These are phyloP conservation scores for Drosophila pandora DNA, from an alignment of 1,140 invertebrate species.

Conservation along the genomic window DNA sequence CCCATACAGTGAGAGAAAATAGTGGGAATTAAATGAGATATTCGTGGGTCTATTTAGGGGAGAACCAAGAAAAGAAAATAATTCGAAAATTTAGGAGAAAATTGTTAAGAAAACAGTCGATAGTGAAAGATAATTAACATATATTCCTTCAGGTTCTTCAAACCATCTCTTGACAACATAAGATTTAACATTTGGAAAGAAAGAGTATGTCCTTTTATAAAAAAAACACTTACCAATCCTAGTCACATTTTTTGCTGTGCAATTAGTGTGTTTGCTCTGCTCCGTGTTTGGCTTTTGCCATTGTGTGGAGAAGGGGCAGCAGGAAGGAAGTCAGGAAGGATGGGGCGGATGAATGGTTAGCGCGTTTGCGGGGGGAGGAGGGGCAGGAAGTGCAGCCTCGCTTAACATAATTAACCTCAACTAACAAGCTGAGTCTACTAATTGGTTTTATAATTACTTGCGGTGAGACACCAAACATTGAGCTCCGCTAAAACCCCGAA, in stretches of 20 bases:
- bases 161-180: too few species aligned
- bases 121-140: too few species aligned
- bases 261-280: conserved; percentile 46
- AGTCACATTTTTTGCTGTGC: conserved; percentile 7
- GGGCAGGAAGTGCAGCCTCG: conserved; percentile 38
- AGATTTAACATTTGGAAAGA: too few species aligned
- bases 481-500: conserved; percentile 73
- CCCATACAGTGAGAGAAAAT: not conserved
- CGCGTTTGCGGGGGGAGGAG: not conserved
- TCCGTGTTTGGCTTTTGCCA: conserved; percentile 44
- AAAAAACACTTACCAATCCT: too few species aligned
- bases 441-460: conserved; percentile 83
- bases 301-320: conserved; percentile 4
- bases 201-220: too few species aligned
- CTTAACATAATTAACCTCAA: conserved; percentile 83
- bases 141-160: too few species aligned
- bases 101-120: too few species aligned
- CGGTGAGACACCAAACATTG: conserved; percentile 79
- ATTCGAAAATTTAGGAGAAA: too few species aligned
- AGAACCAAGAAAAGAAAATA: not conserved
- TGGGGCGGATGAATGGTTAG: not conserved
- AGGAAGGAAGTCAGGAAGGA: conserved; percentile 10
- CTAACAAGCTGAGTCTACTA: conserved; percentile 82
- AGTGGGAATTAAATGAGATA: too few species aligned
- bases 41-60: not conserved